phyloP scores from a whole-genome alignment of 2,797 vertebrate species.

The Sebastes hubbsi region DNA sequence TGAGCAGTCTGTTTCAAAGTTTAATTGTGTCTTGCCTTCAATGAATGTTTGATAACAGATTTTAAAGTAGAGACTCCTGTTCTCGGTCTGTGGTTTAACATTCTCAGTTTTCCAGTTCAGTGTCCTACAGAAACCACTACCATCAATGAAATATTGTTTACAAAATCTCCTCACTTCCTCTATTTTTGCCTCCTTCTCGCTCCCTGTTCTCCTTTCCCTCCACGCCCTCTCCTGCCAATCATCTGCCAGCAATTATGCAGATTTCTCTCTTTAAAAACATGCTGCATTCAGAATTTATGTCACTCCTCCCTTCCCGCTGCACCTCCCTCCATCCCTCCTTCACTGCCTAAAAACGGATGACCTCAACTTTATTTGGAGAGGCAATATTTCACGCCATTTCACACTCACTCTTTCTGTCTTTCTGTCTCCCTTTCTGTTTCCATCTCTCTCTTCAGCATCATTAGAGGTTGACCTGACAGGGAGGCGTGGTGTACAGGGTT shows the following conservation, averaged over 20 bases:
- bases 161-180: slow-evolving; percentile 37
- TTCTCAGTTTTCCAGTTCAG: slow-evolving; percentile 1
- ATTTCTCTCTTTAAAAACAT: slow-evolving; percentile 73
- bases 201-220: slow-evolving; percentile 51
- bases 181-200: slow-evolving; percentile 22
- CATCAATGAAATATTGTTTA: slow-evolving; percentile 65
- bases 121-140: slow-evolving; percentile 25
- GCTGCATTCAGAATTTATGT: slow-evolving; percentile 59
- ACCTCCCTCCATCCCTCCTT: neutral
- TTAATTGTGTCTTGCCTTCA: neutral
- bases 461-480: slow-evolving; percentile 68
- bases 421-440: neutral
- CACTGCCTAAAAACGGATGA: slow-evolving; percentile 51
- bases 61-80: neutral
- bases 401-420: neutral
- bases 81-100: neutral
- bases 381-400: slow-evolving; percentile 32
- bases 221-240: slow-evolving; percentile 78
- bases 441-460: slow-evolving; percentile 41
- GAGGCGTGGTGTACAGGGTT: slow-evolving; percentile 52
- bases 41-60: neutral
- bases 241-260: slow-evolving; percentile 77
- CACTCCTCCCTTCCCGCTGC: neutral
- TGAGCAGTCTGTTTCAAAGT: neutral
- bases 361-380: slow-evolving; percentile 57